phyloP scores from a whole-genome alignment of 2,113 vertebrate species.

The Typhlomys cinereus region DNA sequence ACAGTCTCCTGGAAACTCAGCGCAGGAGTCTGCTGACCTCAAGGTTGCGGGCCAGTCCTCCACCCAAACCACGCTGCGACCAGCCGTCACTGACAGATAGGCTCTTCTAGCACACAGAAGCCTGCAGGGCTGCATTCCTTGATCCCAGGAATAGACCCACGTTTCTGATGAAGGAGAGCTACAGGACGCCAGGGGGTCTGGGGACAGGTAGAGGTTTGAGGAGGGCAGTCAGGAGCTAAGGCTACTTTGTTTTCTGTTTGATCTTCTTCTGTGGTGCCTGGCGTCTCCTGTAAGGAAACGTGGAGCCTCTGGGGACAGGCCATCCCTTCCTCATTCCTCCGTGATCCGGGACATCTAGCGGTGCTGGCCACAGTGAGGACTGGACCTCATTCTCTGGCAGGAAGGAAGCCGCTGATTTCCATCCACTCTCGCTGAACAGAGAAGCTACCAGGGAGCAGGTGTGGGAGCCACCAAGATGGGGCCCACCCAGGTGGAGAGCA shows the following conservation, averaged over 20 bases:
- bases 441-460: accelerated
- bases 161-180: not conserved
- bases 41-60: not conserved
- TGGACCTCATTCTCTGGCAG: not conserved
- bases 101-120: no score
- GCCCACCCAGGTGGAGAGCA: no score
- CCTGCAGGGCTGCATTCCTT: accelerated
- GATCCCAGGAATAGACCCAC: not conserved
- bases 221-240: not conserved
- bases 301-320: not conserved
- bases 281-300: not conserved
- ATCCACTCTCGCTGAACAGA: not conserved
- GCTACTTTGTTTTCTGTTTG: not conserved
- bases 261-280: not conserved
- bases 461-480: not conserved
- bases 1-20: not conserved
- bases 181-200: accelerated
- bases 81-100: not conserved
- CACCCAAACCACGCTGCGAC: not conserved
- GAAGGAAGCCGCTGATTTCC: not conserved
- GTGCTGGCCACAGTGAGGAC: not conserved
- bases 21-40: not conserved
- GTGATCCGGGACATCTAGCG: not conserved
- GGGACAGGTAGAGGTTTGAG: not conserved
- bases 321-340: no score